Evolutionary conservation across 2,888 invertebrate species (phyloP).

Genomic region (Spilosoma lubricipeda): DNA sequence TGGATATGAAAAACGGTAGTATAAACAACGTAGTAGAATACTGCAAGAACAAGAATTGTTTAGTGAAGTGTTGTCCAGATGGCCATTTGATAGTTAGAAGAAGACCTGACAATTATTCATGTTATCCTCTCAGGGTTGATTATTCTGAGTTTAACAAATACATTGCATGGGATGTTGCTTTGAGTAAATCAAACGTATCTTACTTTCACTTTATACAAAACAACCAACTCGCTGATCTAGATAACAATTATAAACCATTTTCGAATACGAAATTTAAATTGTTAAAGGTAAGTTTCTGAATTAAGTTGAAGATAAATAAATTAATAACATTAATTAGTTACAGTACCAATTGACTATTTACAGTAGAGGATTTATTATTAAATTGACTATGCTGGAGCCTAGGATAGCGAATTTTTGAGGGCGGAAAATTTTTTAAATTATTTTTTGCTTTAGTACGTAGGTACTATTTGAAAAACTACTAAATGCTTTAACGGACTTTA

Average conservation of each 20-base stretch:
- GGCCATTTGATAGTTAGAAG: neutral
- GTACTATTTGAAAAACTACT: no score
- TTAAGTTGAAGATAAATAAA: neutral
- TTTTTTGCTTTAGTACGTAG: no score
- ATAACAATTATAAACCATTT: fast-evolving
- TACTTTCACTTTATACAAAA: slow-evolving; percentile 8
- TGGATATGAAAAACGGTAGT: neutral
- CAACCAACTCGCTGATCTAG: neutral
- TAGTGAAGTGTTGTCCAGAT: slow-evolving; percentile 19
- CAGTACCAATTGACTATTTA: neutral
- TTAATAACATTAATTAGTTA: neutral
- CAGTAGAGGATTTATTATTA: no score
- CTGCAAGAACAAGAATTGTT: slow-evolving; percentile 15
- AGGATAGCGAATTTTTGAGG: no score
- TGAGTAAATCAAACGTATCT: neutral
- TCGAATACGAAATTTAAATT: neutral
- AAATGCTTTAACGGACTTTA: no score
- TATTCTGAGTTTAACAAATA: neutral
- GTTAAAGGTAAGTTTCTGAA: neutral
- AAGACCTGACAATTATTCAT: neutral
- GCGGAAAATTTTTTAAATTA: no score
- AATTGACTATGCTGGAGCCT: no score
- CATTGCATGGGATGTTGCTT: neutral
- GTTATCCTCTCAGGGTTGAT: neutral
- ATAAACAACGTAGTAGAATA: slow-evolving; percentile 16